Base-by-base conservation (phyloP, 2,113 vertebrate species). In the Aleadryas rufinucha region DNA sequence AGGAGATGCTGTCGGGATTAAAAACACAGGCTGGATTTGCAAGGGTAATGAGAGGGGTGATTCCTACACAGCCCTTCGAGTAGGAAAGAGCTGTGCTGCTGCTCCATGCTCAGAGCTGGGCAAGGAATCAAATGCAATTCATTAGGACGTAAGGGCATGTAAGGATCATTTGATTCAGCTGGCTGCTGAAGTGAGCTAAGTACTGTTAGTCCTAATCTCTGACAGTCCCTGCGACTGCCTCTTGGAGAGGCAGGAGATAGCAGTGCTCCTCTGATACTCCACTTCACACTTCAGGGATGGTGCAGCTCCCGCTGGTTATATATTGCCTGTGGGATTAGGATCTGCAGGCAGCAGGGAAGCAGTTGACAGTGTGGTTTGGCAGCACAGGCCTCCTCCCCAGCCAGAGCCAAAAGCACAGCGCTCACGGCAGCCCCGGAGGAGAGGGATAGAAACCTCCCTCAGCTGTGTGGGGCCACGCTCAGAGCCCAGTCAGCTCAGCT, bases 291-390 rank as follows among this genome's bases (percentile, higher is more conserved):
- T 54, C 61, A 22, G 22, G 66, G 75, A 35, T 24, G 66, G 42
- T 69, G 78, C 47, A 35, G 83, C 33, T 92, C 90, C 90, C 0
- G 72, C 76, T 92, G 93, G 90, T 86, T 93, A 42, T 74, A 47
- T 49, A 70, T 53, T 84, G 93, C 85, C 79, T 77, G 93, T 0
- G 35, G 93, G 84, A 90, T 49, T 63, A 7, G 54, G 95, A 80
- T 59, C 77, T 78, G 33, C 79, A 92, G 90, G 95, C 92, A 95
- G 93, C 68, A 70, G 93, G 2, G n/a, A 81, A 95, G 84, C 77
- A 83, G 87, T 56, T 93, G 68, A 96, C 88, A 89, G 14, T 77
- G 85, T 95, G 95, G 90, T 97, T 97, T 95, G 90, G 95, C 93
- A 94, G 83, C 91, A 39, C 71, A 39, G 59, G 64, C 76, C 72